Percentiles rank a stretch among this genome's conserved stretches.
These are phyloP conservation scores for Polydrusus cervinus DNA, from an alignment of 2,888 invertebrate species.

Conservation along the genomic window DNA sequence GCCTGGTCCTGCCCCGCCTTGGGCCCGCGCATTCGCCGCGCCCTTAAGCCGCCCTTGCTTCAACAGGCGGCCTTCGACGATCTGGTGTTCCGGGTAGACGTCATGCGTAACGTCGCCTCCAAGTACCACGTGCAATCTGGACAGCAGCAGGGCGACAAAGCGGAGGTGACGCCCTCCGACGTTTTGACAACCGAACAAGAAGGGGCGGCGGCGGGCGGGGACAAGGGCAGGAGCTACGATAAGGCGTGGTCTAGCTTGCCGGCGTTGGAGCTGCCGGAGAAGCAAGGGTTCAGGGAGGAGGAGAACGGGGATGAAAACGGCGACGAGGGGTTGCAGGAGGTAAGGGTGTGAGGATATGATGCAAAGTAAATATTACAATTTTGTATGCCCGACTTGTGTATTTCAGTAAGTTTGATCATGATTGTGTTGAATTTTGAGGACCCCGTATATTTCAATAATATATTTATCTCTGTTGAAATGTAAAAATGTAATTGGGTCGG, in stretches of 20 bases:
- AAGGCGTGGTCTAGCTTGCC: conserved; percentile 67
- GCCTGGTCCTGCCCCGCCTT: conserved; percentile 70
- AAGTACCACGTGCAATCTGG: conserved; percentile 66
- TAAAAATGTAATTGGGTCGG: too few species aligned
- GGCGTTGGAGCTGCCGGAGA: conserved; percentile 63
- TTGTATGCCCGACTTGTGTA: too few species aligned
- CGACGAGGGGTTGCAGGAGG: conserved; percentile 69
- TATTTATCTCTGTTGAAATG: too few species aligned
- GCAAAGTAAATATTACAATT: too few species aligned
- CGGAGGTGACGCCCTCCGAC: not conserved
- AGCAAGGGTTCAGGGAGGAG: conserved; percentile 57
- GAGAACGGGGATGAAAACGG: conserved; percentile 59
- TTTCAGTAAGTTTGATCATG: too few species aligned
- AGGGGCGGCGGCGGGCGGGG: conserved; percentile 62
- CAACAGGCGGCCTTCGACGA: conserved; percentile 93
- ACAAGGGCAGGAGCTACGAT: conserved; percentile 12
- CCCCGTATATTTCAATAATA: too few species aligned
- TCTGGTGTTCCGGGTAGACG: conserved; percentile 85
- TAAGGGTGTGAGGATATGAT: conserved; percentile 46
- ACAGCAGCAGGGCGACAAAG: not conserved
- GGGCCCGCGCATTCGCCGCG: conserved; percentile 74
- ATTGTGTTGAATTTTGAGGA: too few species aligned
- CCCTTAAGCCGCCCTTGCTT: conserved; percentile 85
- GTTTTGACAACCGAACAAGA: conserved; percentile 55
- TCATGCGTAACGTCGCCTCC: conserved; percentile 85